Percentiles rank a stretch among this genome's conserved stretches.
Evolutionary conservation across 2,888 invertebrate species (phyloP).

Genomic region (Bibio marci): DNA sequence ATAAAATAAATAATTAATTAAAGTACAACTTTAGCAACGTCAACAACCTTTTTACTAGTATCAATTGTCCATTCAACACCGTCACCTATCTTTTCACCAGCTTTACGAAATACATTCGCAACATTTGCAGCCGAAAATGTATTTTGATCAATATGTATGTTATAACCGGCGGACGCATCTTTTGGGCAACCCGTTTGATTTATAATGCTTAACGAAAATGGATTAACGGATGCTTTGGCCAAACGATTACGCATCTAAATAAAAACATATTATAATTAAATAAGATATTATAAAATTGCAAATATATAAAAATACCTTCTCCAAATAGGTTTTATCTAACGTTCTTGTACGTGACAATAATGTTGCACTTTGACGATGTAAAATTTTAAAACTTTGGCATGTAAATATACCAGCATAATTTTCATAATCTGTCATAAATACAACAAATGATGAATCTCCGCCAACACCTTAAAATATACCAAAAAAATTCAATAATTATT

Average conservation of each 20-base stretch:
- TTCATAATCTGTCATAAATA: slow-evolving; percentile 56
- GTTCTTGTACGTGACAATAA: slow-evolving; percentile 60
- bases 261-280: slow-evolving; percentile 7
- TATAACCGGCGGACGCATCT: slow-evolving; percentile 36
- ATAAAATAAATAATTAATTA: slow-evolving; percentile 1
- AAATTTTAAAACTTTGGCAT: slow-evolving; percentile 54
- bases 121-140: slow-evolving; percentile 60
- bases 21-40: slow-evolving; percentile 9
- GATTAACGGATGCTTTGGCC: slow-evolving; percentile 49
- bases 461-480: slow-evolving; percentile 40
- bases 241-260: slow-evolving; percentile 45
- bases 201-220: slow-evolving; percentile 57
- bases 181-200: slow-evolving; percentile 51
- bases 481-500: too few relatives aligned
- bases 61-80: slow-evolving; percentile 54
- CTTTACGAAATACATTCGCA: slow-evolving; percentile 51
- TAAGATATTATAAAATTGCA: neutral
- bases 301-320: slow-evolving; percentile 35
- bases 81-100: slow-evolving; percentile 52
- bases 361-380: slow-evolving; percentile 60
- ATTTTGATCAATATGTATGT: slow-evolving; percentile 56
- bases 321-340: slow-evolving; percentile 49
- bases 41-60: slow-evolving; percentile 44
- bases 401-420: slow-evolving; percentile 62
- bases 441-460: slow-evolving; percentile 55